These are phyloP conservation scores for Noctua fimbriata DNA, from an alignment of 2,888 invertebrate genomes.

Conservation along the genomic window DNA sequence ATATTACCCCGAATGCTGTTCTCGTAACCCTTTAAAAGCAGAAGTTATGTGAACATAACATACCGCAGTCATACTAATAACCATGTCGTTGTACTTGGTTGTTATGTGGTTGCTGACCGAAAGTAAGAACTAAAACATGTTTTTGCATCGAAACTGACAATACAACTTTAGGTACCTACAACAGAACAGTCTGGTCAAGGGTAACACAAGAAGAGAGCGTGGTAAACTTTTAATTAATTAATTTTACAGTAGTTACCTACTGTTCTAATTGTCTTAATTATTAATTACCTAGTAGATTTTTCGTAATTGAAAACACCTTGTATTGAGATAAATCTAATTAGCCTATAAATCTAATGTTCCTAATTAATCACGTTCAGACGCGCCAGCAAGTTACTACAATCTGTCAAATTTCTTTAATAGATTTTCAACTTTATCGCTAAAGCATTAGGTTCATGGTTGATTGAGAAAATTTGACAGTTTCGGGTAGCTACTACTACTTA, in stretches of 20 bases:
- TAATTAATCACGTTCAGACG: neutral
- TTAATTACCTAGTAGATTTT: slow-evolving; percentile 16
- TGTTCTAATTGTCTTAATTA: slow-evolving; percentile 50
- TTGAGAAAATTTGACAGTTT: no score
- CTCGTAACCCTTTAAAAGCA: neutral
- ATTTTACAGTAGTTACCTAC: slow-evolving; percentile 7
- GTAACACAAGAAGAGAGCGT: slow-evolving; percentile 52
- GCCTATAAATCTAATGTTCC: neutral
- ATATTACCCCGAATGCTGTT: neutral
- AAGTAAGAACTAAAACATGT: neutral
- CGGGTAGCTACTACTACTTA: no score
- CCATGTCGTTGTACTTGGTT: neutral
- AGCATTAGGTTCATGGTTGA: no score
- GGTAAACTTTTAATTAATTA: slow-evolving; percentile 45
- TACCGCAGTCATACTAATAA: neutral
- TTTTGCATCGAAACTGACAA: slow-evolving; percentile 4
- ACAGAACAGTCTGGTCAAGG: slow-evolving; percentile 49
- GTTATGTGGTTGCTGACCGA: neutral
- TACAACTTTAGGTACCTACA: neutral
- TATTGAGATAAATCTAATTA: neutral
- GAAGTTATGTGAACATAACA: neutral
- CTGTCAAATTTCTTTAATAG: no score
- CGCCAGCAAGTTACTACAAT: fast-evolving
- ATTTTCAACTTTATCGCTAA: no score
- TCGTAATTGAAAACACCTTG: slow-evolving; percentile 16